Evolutionary conservation across 64 coral and sea anemone genomes (phyloP).

Genomic region (Porites lutea): DNA sequence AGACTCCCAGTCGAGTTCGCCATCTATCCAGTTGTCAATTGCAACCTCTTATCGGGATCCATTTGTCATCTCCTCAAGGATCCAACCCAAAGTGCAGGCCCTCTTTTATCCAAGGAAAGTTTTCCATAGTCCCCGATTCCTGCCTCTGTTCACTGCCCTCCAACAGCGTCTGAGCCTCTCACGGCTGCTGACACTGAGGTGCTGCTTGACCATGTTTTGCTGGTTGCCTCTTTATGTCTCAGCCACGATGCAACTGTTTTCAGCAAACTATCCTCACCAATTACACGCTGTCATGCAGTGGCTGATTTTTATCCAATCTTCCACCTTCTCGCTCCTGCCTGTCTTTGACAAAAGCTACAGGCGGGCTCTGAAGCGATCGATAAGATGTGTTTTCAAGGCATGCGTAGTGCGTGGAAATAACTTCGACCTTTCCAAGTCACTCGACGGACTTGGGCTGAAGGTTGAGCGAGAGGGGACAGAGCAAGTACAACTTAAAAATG

Average conservation of each 20-base stretch:
- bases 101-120: no score
- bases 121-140: not conserved
- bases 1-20: not conserved
- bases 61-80: not conserved
- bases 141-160: not conserved
- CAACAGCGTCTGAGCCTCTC: not conserved
- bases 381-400: not conserved
- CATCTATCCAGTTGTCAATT: not conserved
- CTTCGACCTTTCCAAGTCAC: not conserved
- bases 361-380: not conserved
- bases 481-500: not conserved
- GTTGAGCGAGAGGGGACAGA: not conserved
- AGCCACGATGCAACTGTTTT: not conserved
- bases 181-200: not conserved
- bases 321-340: not conserved
- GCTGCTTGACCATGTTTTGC: not conserved
- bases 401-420: not conserved
- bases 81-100: no score
- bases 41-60: not conserved
- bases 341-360: not conserved
- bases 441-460: not conserved
- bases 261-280: not conserved
- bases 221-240: not conserved
- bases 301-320: conserved; percentile 20
- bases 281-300: not conserved